These are phyloP conservation scores for Triplophysa bombifrons DNA, from an alignment of 2,797 vertebrate genomes.

Conservation along the genomic window DNA sequence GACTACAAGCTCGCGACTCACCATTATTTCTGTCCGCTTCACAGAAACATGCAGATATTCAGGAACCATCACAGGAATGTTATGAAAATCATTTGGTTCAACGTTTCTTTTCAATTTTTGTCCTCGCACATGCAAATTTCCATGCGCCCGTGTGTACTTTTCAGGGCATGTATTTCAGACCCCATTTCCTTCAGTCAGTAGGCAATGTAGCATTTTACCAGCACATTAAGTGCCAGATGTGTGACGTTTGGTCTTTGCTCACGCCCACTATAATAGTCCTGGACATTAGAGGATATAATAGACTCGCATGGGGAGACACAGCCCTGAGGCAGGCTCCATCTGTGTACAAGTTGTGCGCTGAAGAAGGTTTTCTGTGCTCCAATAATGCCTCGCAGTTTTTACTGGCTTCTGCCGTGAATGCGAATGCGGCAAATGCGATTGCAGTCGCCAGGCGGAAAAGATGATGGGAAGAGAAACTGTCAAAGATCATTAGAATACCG, in stretches of 20 bases:
- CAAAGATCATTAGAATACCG: constrained; percentile 57
- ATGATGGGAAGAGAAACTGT: constrained; percentile 54
- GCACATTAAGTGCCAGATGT: constrained; percentile 29
- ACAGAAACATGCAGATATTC: not conserved
- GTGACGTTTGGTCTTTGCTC: constrained; percentile 17
- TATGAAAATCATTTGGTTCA: not conserved
- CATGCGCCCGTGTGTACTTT: not conserved
- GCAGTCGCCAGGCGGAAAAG: constrained; percentile 68
- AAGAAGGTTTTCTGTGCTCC: constrained; percentile 31
- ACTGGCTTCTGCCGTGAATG: constrained; percentile 37
- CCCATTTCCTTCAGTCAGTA: not conserved
- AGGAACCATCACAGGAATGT: not conserved
- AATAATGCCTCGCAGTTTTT: constrained; percentile 24
- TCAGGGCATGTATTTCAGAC: not conserved
- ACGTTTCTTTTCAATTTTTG: not conserved
- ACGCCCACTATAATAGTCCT: constrained; percentile 31
- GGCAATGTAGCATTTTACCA: constrained; percentile 14
- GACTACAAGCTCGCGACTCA: not conserved
- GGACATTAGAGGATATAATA: constrained; percentile 42
- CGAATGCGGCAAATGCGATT: constrained; percentile 71
- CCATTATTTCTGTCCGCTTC: not conserved
- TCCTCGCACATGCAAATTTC: not conserved
- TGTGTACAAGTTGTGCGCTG: constrained; percentile 8
- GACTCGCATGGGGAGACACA: constrained; percentile 19
- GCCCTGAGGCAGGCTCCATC: constrained; percentile 26